A percentile compares a stretch with the other conserved stretches of the same genome.
Evolutionary conservation across 2,888 invertebrate genomes (phyloP).

Genomic region (Cremastinae sp.): DNA sequence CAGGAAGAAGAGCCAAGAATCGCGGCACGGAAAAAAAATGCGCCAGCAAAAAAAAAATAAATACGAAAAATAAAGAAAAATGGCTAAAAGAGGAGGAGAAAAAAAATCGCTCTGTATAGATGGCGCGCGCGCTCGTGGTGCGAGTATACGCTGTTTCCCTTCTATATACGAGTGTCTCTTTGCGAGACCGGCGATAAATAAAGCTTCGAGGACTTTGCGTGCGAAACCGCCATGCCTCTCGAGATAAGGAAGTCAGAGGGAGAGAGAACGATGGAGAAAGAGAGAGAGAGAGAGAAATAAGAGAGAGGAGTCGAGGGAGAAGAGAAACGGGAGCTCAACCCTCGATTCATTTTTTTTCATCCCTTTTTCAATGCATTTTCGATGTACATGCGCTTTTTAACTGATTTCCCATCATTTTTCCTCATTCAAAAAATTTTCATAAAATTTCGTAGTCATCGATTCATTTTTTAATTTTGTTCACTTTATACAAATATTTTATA

Average conservation of each 20-base stretch:
- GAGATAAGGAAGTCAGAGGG: constrained; percentile 63
- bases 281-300: constrained; percentile 34
- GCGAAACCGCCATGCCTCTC: constrained; percentile 67
- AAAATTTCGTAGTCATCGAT: too few relatives aligned
- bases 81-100: constrained; percentile 24
- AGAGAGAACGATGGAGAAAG: constrained; percentile 31
- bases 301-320: constrained; percentile 10
- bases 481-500: background rate
- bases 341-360: constrained; percentile 46
- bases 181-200: constrained; percentile 72
- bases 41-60: constrained; percentile 31
- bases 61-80: constrained; percentile 26
- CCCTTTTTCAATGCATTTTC: constrained; percentile 41
- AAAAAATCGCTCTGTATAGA: constrained; percentile 48
- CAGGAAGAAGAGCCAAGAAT: constrained; percentile 66
- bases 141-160: constrained; percentile 56
- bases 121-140: constrained; percentile 55
- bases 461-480: background rate
- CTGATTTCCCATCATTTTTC: constrained; percentile 25
- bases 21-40: constrained; percentile 67
- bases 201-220: constrained; percentile 73
- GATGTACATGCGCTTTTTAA: constrained; percentile 45
- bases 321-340: constrained; percentile 25
- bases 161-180: constrained; percentile 59
- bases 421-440: constrained; percentile 2